These are phyloP conservation scores for Capitulum mitella DNA, from an alignment of 2,888 invertebrate species.

Conservation along the genomic window DNA sequence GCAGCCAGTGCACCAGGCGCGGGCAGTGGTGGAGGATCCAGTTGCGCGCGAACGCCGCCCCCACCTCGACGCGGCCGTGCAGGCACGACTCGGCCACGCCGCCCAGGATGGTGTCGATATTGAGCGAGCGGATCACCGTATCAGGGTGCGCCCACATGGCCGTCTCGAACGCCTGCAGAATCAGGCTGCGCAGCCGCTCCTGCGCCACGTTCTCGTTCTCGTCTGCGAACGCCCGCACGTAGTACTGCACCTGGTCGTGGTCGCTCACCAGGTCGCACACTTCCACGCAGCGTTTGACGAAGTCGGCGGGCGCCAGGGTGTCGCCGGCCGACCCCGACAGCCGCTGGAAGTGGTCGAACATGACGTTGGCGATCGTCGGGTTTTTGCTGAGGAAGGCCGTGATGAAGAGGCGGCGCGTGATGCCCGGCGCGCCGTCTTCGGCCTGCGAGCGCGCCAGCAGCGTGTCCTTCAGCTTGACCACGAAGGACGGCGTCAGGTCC, in stretches of 20 bases:
- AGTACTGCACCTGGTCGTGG: conserved; percentile 42
- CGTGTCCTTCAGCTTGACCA: not conserved
- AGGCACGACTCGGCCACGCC: conserved; percentile 45
- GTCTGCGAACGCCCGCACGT: conserved; percentile 36
- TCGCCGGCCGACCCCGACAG: not conserved
- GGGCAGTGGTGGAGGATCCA: conserved; percentile 75
- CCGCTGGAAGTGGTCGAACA: conserved; percentile 29
- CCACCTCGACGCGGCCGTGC: conserved; percentile 65
- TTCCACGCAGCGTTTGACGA: conserved; percentile 66
- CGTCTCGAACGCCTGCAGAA: conserved; percentile 39
- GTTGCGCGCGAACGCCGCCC: conserved; percentile 66
- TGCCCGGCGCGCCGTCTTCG: not conserved
- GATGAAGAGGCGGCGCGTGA: not conserved
- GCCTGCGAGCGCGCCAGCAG: not conserved
- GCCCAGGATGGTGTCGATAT: not conserved
- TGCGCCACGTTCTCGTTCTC: not conserved
- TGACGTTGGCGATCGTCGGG: conserved; percentile 29
- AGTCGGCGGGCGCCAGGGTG: conserved; percentile 49
- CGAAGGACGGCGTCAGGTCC: not conserved
- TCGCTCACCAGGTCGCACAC: conserved; percentile 48
- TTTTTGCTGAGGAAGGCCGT: conserved; percentile 25
- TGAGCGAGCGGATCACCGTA: not conserved
- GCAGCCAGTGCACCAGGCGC: conserved; percentile 64
- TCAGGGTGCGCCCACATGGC: conserved; percentile 23
- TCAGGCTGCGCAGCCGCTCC: not conserved